Evolutionary conservation across 2,797 vertebrate species (phyloP).

Genomic region (Notoglanidium macrostoma): DNA sequence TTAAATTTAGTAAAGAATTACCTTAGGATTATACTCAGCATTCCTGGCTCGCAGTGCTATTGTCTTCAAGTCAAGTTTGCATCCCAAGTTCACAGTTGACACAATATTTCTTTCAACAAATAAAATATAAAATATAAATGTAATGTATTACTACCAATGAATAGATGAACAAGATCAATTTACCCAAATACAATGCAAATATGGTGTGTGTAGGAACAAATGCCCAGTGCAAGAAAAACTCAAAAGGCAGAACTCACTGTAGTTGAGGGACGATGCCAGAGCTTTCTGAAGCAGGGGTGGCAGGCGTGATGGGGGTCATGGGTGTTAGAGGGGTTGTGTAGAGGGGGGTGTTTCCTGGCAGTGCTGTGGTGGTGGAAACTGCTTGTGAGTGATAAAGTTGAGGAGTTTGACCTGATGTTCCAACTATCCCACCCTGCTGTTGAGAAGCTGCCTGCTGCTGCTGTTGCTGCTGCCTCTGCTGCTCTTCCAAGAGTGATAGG

Average conservation of each 20-base stretch:
- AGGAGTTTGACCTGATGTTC: conserved; percentile 87
- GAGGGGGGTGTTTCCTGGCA: conserved; percentile 91
- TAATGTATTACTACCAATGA: not conserved
- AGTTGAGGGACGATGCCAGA: conserved; percentile 97
- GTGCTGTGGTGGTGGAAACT: conserved; percentile 87
- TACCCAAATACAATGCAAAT: not conserved
- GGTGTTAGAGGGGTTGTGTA: conserved; percentile 88
- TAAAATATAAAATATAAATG: not conserved
- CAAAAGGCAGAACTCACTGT: conserved; percentile 80
- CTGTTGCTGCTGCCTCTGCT: conserved; percentile 86
- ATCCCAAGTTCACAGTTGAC: conserved; percentile 97
- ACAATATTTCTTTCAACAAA: conserved; percentile 89
- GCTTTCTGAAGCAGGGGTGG: conserved; percentile 94
- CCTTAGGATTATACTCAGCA: conserved; percentile 99
- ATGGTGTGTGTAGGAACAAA: not conserved
- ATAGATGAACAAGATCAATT: not conserved
- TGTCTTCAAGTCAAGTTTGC: conserved; percentile 98
- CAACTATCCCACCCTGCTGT: conserved; percentile 81
- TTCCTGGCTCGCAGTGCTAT: conserved; percentile 98
- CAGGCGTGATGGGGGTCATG: conserved; percentile 95
- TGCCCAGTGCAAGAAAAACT: not conserved
- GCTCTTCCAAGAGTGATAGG: conserved; percentile 91
- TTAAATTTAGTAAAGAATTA: conserved; percentile 65
- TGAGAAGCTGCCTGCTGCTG: conserved; percentile 73
- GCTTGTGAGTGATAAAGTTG: conserved; percentile 96